phyloP scores from a whole-genome alignment of 2,113 vertebrate genomes.

The Phylloscopus trochilus region DNA sequence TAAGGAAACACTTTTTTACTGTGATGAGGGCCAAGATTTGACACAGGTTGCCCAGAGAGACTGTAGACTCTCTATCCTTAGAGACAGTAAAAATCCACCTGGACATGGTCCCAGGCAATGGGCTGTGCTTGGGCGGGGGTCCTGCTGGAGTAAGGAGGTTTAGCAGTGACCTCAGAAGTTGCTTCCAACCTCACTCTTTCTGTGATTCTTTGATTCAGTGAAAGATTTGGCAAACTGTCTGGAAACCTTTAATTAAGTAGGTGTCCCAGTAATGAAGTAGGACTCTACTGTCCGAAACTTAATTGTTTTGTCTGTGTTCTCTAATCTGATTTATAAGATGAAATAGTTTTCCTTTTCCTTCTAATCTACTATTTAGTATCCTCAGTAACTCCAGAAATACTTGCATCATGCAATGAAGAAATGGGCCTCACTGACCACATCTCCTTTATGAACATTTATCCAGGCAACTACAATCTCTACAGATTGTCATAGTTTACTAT shows the following conservation, averaged over 20 bases:
- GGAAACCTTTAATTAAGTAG: neutral
- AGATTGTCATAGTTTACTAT: neutral
- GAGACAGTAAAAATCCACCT: neutral
- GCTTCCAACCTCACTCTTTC: neutral
- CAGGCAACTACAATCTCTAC: neutral
- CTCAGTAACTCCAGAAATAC: neutral
- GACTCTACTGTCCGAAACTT: neutral
- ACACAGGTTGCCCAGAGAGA: neutral
- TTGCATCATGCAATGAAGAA: neutral
- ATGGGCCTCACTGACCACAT: neutral
- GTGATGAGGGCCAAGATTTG: neutral
- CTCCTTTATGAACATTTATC: neutral
- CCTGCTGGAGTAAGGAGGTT: neutral
- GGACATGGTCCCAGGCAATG: neutral
- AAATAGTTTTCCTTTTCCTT: neutral
- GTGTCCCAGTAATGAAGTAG: neutral
- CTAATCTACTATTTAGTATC: neutral
- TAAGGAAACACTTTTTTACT: neutral
- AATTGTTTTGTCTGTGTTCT: neutral
- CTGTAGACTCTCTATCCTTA: neutral
- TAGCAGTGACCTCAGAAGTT: neutral
- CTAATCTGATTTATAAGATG: neutral
- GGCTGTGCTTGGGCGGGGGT: neutral
- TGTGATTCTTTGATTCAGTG: neutral
- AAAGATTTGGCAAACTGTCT: neutral